Evolutionary conservation across 2,113 vertebrate genomes (phyloP).

Genomic region (Zapornia atra): DNA sequence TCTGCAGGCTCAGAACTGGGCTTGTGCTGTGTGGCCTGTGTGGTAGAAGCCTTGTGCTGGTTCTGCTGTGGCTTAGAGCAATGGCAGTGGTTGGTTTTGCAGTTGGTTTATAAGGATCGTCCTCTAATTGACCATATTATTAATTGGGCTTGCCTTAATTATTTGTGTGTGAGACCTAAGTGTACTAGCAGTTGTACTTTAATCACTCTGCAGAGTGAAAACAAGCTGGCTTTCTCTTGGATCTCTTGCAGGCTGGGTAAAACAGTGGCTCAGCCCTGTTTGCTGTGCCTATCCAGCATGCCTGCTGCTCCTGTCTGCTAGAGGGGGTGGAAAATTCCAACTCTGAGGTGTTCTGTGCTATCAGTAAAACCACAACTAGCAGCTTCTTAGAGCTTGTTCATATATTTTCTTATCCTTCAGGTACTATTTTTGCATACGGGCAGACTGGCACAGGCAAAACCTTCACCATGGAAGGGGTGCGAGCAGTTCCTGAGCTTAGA

Average conservation of each 20-base stretch:
- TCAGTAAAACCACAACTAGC: neutral
- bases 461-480: constrained; percentile 98
- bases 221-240: neutral
- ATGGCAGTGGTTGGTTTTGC: neutral
- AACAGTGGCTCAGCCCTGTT: neutral
- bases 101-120: neutral
- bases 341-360: neutral
- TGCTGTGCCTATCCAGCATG: neutral
- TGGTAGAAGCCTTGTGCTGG: neutral
- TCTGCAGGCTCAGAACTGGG: neutral
- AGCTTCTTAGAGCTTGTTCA: neutral
- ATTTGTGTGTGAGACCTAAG: neutral
- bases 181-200: neutral
- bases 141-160: neutral
- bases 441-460: constrained; percentile 99
- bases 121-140: neutral
- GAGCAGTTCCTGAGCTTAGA: constrained; percentile 95
- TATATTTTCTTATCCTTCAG: constrained; percentile 69
- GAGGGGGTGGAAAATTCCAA: neutral
- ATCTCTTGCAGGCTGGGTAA: neutral
- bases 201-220: neutral
- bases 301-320: neutral
- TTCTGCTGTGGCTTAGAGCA: neutral
- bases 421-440: constrained; percentile 99
- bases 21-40: neutral